Evolutionary conservation across 2,888 invertebrate genomes (phyloP), one percentile per base, ranked within the genome.

Genomic region (Amblyjoppa proteus): DNA sequence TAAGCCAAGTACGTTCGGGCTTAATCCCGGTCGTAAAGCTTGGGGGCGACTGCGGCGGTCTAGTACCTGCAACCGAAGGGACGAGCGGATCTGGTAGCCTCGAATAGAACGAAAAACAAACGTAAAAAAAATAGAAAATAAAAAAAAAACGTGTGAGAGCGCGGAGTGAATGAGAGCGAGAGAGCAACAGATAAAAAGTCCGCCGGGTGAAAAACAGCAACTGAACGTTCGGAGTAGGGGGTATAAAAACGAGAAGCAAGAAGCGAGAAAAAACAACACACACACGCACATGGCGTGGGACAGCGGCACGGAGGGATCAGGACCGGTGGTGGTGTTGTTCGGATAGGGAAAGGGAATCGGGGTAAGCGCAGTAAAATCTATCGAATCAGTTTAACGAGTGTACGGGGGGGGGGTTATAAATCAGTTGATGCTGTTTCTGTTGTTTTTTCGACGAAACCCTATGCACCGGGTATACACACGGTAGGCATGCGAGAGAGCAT

Each of bases 321-420:
- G 69, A 31, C 25, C 45, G 76, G 61, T 56, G 84, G 83, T 81
- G 85, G 87, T 87, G 87, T 84, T 82, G 73, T 56, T 51, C 69
- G 81, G 73, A 68, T 71, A 70, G 56, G 58, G 87, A 83, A 88
- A 89, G 89, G 89, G 88, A 91, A 90, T 89, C 87, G 89, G 88
- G 89, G 89, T 89, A 90, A 91, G 90, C 89, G 89, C 90, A 89
- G 91, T 92, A 91, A 92, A 92, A 93, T 93, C 93, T 91, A 93
- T 93, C 92, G 92, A 93, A 92, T 93, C 93, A 92, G 91, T 93
- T 93, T 93, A 93, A 93, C 93, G 92, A 92, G 91, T 91, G 91
- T 89, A 90, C 90, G 88, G 85, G 89, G 88, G 85, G 89, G 92
- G 92, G 41, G 41, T 92, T 91, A 91, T 93, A 92, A 92, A 93